Base-by-base conservation (phyloP, 2,113 vertebrate species). In the Osmerus mordax region DNA sequence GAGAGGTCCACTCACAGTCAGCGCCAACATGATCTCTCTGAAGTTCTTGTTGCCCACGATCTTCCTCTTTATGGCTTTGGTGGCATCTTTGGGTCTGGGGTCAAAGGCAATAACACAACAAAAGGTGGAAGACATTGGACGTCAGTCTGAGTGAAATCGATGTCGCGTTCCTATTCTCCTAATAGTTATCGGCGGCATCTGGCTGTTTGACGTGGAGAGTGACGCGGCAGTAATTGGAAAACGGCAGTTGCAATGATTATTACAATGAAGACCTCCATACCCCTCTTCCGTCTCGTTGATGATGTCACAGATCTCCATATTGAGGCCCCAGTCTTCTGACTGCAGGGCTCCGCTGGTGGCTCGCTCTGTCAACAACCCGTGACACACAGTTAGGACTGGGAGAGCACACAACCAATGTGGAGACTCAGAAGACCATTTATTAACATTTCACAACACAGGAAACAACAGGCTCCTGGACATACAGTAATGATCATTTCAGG, bases 31-130 rank as follows among this genome's bases (percentile, higher is more conserved):
- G 86, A 99, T 95, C 89, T 99, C 96, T 21, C 93, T 94, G 91
- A 99, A 97, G 87, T 97, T 98, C 86, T 95, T 99, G 86, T 95
- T 99, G 62, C 95, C 97, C 51, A 93, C 83, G 23, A 99, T 95
- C 83, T 94, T 95, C 89, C 95, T 99, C 91, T 94, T 99, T 72
- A 99, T 87, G 23, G 97, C 96, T 87, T 94, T 94, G 77, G 95
- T 90, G 14, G 96, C 95, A 91, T 98, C 97, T 92, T 92, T 98
- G 73, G 96, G 96, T 25, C 97, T 99, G 87, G 76, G 53, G 69
- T 29, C 80, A 80, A 86, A 2, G 69, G 63, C 1, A 7, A 16
- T 68, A 63, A 36, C 29, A 51, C n/a, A 69, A 29, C 25, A 21
- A 64, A 12, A 16, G 62, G 62, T 0, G 0, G 23, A 14, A 52